Evolutionary conservation across 2,113 vertebrate species (phyloP).

Genomic region (Ctenodactylus gundi): DNA sequence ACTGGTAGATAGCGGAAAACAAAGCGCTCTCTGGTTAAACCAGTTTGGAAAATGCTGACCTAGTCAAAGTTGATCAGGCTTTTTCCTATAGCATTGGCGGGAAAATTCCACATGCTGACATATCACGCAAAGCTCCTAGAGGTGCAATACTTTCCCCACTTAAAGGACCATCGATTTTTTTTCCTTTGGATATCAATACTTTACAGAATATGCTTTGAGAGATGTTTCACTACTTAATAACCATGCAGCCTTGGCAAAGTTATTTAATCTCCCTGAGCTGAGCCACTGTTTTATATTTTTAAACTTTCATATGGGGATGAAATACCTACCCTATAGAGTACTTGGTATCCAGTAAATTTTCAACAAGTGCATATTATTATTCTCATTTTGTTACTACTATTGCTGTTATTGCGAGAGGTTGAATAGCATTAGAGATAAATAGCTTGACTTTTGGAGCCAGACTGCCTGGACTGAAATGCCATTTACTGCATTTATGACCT

Average conservation of each 20-base stretch:
- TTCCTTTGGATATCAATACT: not conserved
- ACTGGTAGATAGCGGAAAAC: not conserved
- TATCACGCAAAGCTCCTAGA: not conserved
- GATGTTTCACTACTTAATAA: not conserved
- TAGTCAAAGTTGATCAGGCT: not conserved
- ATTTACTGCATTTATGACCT: not conserved
- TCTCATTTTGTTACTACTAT: not conserved
- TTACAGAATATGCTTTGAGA: not conserved
- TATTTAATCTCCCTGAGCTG: not conserved
- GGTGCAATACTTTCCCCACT: not conserved
- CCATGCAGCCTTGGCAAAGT: not conserved
- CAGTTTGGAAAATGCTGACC: not conserved
- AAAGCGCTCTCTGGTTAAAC: not conserved
- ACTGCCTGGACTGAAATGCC: not conserved
- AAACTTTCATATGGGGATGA: not conserved
- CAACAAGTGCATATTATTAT: not conserved
- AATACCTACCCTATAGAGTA: not conserved
- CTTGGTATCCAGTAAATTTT: not conserved
- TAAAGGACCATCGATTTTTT: not conserved
- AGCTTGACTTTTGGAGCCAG: not conserved
- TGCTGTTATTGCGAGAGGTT: not conserved
- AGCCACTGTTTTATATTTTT: not conserved
- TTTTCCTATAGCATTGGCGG: not conserved
- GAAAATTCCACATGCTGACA: not conserved
- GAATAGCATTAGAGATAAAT: not conserved